Conservation (phyloP, 2,797 vertebrate genomes). For the Ispidina lecontei region DNA sequence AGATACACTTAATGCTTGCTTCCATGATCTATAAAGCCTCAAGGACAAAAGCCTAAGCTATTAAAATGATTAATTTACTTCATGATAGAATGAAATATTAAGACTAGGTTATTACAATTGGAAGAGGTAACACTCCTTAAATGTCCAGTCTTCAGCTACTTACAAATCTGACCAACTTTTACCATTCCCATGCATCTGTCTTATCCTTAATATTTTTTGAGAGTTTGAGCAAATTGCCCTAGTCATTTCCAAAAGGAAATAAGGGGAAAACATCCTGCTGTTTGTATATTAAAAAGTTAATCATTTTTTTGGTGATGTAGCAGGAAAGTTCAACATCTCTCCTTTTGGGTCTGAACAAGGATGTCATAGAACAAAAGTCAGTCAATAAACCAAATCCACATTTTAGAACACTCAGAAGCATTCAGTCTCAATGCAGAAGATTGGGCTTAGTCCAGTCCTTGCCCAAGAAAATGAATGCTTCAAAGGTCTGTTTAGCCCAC, state of each 20-base stretch:
- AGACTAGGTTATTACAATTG: neutral
- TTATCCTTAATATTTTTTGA: neutral
- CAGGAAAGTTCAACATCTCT: neutral
- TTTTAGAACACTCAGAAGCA: neutral
- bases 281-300: neutral
- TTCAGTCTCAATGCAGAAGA: neutral
- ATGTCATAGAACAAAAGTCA: neutral
- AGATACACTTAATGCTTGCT: neutral
- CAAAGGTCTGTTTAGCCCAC: neutral
- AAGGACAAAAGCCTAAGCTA: neutral
- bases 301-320: neutral
- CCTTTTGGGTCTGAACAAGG: neutral
- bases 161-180: neutral
- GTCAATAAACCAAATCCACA: neutral
- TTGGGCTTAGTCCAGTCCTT: neutral
- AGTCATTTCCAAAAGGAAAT: neutral
- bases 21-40: neutral
- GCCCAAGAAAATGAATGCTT: neutral
- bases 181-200: neutral
- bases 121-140: neutral
- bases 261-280: neutral
- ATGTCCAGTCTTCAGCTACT: neutral
- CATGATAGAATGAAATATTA: neutral
- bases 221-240: neutral
- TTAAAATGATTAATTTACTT: neutral